Conservation (phyloP, 2,113 vertebrate genomes). For the Tragelaphus imberbis region DNA sequence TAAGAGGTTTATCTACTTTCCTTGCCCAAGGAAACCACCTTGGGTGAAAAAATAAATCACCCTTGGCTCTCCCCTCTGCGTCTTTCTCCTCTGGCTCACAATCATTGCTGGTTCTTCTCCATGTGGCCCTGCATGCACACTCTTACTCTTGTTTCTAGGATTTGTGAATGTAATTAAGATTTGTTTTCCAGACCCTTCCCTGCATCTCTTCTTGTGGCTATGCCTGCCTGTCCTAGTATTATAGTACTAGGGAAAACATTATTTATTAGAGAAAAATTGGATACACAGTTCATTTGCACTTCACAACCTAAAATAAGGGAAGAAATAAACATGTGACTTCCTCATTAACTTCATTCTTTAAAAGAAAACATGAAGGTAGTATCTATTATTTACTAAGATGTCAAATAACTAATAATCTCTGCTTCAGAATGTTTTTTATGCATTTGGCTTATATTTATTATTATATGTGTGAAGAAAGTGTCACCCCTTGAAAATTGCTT, state of each 20-base stretch:
- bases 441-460: neutral
- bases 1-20: neutral
- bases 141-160: neutral
- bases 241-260: neutral
- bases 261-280: neutral
- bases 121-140: rapidly evolving
- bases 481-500: neutral
- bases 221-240: neutral
- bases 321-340: neutral
- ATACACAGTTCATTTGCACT: neutral
- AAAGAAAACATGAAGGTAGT: neutral
- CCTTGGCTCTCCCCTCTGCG: rapidly evolving
- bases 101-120: rapidly evolving
- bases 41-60: too few species aligned
- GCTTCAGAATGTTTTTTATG: neutral
- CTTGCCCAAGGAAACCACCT: neutral
- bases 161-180: neutral
- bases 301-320: neutral
- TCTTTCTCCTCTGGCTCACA: neutral
- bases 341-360: neutral
- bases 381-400: neutral
- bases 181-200: neutral
- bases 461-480: neutral
- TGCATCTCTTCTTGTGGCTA: neutral
- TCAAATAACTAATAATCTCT: neutral